These are phyloP conservation scores for Scolopax rusticola DNA, from an alignment of 2,797 vertebrate genomes.

Conservation along the genomic window DNA sequence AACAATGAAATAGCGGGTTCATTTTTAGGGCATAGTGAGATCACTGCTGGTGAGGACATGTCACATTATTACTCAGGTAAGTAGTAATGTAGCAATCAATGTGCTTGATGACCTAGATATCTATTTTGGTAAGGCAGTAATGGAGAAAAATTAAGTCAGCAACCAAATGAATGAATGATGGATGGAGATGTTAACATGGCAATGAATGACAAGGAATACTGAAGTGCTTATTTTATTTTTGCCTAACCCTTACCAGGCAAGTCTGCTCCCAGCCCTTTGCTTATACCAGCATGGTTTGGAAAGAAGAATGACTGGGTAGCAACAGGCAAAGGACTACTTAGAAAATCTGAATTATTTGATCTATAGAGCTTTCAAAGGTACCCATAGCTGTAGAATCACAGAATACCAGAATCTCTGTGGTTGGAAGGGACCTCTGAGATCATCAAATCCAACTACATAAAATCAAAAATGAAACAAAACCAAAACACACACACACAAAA, in stretches of 20 bases:
- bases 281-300: not conserved
- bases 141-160: not conserved
- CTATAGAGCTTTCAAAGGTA: not conserved
- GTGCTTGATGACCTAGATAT: not conserved
- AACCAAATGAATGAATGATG: not conserved
- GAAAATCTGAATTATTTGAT: not conserved
- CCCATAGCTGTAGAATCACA: not conserved
- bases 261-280: not conserved
- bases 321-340: not conserved
- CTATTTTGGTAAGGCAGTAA: not conserved
- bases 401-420: no score
- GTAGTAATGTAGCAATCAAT: not conserved
- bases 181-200: not conserved
- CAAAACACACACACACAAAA: no score
- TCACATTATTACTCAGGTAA: not conserved
- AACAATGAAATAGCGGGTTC: not conserved
- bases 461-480: no score
- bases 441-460: no score
- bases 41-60: not conserved
- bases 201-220: not conserved
- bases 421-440: no score
- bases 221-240: not conserved
- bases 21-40: not conserved
- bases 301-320: not conserved
- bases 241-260: not conserved